Percentiles rank a stretch among this genome's conserved stretches.
These are phyloP conservation scores for Aricia artaxerxes DNA, from an alignment of 2,888 invertebrate species.

Conservation along the genomic window DNA sequence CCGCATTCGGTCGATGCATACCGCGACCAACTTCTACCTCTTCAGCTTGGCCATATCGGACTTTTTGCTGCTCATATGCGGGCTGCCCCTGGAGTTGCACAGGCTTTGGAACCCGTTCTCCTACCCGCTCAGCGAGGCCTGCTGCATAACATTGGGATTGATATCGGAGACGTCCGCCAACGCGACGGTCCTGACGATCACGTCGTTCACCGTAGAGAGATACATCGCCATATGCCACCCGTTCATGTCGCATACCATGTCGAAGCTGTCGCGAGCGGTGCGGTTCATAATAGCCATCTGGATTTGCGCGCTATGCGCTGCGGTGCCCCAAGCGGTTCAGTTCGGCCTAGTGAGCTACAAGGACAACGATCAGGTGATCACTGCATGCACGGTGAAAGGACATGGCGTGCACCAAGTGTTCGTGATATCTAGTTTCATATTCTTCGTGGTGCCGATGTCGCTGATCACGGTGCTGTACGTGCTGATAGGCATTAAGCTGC, in stretches of 20 bases:
- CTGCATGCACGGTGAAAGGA: constrained; percentile 81
- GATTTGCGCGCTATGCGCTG: constrained; percentile 86
- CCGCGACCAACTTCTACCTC: constrained; percentile 91
- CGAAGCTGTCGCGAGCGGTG: constrained; percentile 90
- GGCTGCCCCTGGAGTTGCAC: constrained; percentile 90
- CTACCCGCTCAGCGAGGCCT: constrained; percentile 87
- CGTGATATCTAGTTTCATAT: constrained; percentile 89
- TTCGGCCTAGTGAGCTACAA: constrained; percentile 84
- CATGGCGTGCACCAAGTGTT: constrained; percentile 85
- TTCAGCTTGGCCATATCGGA: constrained; percentile 90
- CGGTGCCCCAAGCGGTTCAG: constrained; percentile 89
- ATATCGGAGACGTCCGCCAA: constrained; percentile 93
- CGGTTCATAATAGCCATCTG: constrained; percentile 88
- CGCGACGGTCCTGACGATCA: constrained; percentile 92
- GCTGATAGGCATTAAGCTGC: constrained; percentile 86
- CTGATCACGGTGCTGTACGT: constrained; percentile 91
- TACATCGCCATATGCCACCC: constrained; percentile 94
- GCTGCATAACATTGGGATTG: constrained; percentile 87
- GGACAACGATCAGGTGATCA: constrained; percentile 72
- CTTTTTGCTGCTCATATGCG: constrained; percentile 85
- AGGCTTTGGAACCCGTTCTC: constrained; percentile 86
- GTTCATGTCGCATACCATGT: constrained; percentile 90
- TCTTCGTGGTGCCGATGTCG: constrained; percentile 93
- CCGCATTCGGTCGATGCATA: constrained; percentile 89
- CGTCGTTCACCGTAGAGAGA: constrained; percentile 93